Percentiles rank a stretch among this genome's conserved stretches.
These are phyloP conservation scores for Aurelia sp. DNA, from an alignment of 30 jellyfish, hydroid and myxozoan genomes.

Conservation along the genomic window DNA sequence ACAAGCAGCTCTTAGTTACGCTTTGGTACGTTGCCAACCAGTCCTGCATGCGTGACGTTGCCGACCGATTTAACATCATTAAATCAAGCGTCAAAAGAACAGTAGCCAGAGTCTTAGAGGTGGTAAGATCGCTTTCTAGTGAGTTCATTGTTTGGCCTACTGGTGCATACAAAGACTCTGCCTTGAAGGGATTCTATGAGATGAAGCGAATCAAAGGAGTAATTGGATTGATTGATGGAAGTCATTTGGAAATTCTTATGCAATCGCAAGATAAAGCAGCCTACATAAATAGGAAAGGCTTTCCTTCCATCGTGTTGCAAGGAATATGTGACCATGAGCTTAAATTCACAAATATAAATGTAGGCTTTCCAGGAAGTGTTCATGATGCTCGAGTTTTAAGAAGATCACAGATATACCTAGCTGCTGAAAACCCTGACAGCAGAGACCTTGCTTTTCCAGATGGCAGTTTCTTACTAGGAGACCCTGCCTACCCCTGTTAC, in stretches of 20 bases:
- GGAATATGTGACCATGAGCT: neutral
- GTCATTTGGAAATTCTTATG: neutral
- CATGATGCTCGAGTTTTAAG: neutral
- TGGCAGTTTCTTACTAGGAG: neutral
- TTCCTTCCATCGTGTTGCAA: neutral
- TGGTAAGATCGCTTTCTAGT: too few species aligned
- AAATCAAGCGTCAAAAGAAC: too few species aligned
- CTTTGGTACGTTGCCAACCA: too few species aligned
- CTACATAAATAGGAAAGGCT: neutral
- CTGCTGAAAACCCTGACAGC: too few species aligned
- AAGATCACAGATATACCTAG: neutral
- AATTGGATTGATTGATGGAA: neutral
- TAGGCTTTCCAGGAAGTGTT: slow-evolving; percentile 1
- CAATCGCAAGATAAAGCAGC: neutral
- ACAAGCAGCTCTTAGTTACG: too few species aligned
- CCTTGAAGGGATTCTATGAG: too few species aligned
- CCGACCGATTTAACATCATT: too few species aligned
- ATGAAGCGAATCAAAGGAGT: neutral
- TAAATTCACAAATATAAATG: neutral
- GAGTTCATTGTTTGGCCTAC: too few species aligned
- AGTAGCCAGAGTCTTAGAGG: too few species aligned
- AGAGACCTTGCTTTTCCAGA: neutral
- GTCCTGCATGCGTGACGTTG: too few species aligned
- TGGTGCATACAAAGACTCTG: too few species aligned
- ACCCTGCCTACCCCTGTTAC: too few species aligned